Evolutionary conservation across 30 jellyfish, hydroid and myxozoan genomes (phyloP).

Genomic region (Nemopilema nomurai): DNA sequence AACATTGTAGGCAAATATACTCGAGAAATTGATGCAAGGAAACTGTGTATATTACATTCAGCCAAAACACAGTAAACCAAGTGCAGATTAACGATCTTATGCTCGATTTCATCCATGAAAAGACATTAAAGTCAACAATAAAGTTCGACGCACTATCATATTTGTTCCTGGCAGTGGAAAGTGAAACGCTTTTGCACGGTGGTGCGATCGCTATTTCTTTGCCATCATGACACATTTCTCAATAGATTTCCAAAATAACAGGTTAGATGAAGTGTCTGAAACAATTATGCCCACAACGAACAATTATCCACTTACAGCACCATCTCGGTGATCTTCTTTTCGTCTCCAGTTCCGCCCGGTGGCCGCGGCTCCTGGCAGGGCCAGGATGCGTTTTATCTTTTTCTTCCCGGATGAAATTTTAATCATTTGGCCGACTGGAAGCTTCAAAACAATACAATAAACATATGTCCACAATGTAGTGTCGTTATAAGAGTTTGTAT

Average conservation of each 20-base stretch:
- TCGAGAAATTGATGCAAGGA: too few relatives aligned
- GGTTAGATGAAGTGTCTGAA: neutral
- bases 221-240: neutral
- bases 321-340: conserved; percentile 70
- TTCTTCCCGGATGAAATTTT: conserved; percentile 80
- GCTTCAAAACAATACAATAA: neutral
- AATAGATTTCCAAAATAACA: neutral
- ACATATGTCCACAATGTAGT: neutral
- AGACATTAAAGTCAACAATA: too few relatives aligned
- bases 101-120: too few relatives aligned
- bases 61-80: too few relatives aligned
- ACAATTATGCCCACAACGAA: neutral
- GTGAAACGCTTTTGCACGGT: too few relatives aligned
- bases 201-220: neutral
- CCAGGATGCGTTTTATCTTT: conserved; percentile 65
- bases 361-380: conserved; percentile 82
- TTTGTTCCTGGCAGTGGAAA: too few relatives aligned
- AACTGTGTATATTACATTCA: too few relatives aligned
- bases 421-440: conserved; percentile 41
- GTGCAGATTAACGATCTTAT: too few relatives aligned
- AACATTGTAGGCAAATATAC: too few relatives aligned
- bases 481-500: neutral
- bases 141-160: too few relatives aligned
- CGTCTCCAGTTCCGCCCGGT: conserved; percentile 94
- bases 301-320: conserved; percentile 32